Percentiles rank a stretch among this genome's conserved stretches.
Conservation (phyloP, 2,113 vertebrate species). For the Microcebus tavaratra region DNA sequence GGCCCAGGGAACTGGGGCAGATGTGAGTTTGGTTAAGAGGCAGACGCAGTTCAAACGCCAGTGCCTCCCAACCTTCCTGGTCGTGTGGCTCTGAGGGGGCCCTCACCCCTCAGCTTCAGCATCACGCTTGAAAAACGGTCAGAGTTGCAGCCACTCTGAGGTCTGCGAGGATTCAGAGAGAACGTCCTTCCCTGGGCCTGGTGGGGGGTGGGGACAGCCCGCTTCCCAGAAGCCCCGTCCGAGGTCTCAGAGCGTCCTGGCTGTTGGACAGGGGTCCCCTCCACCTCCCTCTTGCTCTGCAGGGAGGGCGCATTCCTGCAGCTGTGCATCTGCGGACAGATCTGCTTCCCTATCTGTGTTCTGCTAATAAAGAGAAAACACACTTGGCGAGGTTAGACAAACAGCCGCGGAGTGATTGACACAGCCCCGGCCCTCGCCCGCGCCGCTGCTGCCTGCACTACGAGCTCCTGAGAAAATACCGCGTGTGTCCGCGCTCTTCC, state of each 20-base stretch:
- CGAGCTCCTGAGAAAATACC: constrained; percentile 84
- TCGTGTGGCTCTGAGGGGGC: background rate
- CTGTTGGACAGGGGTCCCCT: background rate
- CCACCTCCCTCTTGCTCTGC: background rate
- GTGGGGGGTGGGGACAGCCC: background rate
- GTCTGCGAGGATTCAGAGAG: background rate
- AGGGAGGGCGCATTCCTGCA: constrained; percentile 80
- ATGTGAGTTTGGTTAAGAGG: background rate
- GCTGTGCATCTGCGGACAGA: constrained; percentile 73
- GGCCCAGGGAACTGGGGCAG: background rate
- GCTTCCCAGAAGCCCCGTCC: background rate
- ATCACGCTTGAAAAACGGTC: background rate
- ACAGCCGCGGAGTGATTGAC: constrained; percentile 84
- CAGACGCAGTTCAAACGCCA: background rate
- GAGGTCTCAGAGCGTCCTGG: background rate
- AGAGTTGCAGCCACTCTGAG: background rate
- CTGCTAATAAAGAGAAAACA: constrained; percentile 87
- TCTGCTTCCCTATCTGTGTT: constrained; percentile 85
- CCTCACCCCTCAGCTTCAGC: background rate
- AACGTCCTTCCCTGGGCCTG: background rate
- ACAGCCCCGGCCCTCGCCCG: constrained; percentile 77
- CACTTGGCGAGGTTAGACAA: constrained; percentile 84
- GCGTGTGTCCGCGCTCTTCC: constrained; percentile 80
- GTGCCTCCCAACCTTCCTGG: background rate
- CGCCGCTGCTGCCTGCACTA: constrained; percentile 70